Evolutionary conservation across 2,888 invertebrate genomes (phyloP).

Genomic region (Drosophila differens): DNA sequence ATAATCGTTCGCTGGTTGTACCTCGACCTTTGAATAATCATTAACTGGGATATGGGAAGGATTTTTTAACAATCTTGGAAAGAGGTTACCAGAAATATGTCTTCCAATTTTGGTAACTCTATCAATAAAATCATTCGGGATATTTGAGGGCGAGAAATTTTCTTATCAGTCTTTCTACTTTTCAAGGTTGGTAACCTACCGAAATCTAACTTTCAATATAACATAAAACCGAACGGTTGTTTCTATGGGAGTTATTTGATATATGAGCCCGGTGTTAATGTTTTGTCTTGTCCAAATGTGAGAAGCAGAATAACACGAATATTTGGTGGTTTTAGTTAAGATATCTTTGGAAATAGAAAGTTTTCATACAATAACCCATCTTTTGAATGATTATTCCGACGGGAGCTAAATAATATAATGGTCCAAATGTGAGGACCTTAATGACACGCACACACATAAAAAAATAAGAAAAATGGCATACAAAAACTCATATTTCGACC

Average conservation of each 20-base stretch:
- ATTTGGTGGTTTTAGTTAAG: neutral
- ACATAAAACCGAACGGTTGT: no score
- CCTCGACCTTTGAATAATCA: neutral
- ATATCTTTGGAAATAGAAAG: neutral
- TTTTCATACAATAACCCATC: neutral
- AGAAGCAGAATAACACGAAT: neutral
- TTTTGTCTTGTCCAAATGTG: neutral
- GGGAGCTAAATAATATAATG: no score
- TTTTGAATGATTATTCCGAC: no score
- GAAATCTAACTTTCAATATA: neutral
- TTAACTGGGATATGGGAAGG: neutral
- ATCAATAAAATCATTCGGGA: neutral
- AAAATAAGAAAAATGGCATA: no score
- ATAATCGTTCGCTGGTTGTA: neutral
- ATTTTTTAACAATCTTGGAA: neutral
- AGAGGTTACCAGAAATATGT: neutral
- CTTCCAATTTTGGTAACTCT: neutral
- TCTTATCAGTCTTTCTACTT: neutral
- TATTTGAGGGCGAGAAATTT: no score
- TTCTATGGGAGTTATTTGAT: neutral
- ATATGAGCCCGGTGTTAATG: neutral
- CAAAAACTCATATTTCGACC: no score
- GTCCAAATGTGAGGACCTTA: no score
- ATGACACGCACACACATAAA: no score
- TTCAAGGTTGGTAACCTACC: neutral